phyloP scores from a whole-genome alignment of 2,797 vertebrate genomes.

The Gobionotothen gibberifrons region DNA sequence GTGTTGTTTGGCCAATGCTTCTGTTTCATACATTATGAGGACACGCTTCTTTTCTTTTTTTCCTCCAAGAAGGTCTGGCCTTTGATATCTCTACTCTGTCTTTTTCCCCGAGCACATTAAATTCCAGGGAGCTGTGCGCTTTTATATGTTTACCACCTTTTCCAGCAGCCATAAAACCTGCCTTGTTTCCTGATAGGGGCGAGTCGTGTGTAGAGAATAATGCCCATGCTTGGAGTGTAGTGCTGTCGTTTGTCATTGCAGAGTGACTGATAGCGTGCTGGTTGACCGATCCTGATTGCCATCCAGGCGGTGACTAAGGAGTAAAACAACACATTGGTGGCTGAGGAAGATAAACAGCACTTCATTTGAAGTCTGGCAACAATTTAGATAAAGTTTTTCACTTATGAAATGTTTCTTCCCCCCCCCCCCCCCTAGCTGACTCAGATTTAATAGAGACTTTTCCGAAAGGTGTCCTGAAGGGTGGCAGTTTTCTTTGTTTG shows the following conservation, averaged over 20 bases:
- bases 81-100: conserved; percentile 78
- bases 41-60: conserved; percentile 31
- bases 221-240: conserved; percentile 46
- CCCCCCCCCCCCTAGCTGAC: conserved; percentile 63
- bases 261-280: conserved; percentile 73
- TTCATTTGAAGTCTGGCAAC: conserved; percentile 76
- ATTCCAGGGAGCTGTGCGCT: conserved; percentile 67
- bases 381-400: conserved; percentile 70
- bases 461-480: conserved; percentile 78
- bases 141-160: conserved; percentile 78
- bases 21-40: conserved; percentile 65
- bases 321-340: conserved; percentile 73
- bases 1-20: conserved; percentile 46
- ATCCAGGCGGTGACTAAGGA: conserved; percentile 71
- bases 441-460: conserved; percentile 77
- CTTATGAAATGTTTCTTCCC: conserved; percentile 62
- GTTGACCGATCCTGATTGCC: conserved; percentile 75
- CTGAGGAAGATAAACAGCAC: conserved; percentile 76
- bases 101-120: conserved; percentile 72
- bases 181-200: conserved; percentile 75
- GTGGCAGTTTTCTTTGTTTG: conserved; percentile 80
- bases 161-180: conserved; percentile 76
- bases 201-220: conserved; percentile 69
- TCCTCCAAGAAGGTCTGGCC: conserved; percentile 43
- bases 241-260: conserved; percentile 68